Conservation (phyloP, 53 echinoderm and acorn worm genomes). For the Zoroaster sp. region DNA sequence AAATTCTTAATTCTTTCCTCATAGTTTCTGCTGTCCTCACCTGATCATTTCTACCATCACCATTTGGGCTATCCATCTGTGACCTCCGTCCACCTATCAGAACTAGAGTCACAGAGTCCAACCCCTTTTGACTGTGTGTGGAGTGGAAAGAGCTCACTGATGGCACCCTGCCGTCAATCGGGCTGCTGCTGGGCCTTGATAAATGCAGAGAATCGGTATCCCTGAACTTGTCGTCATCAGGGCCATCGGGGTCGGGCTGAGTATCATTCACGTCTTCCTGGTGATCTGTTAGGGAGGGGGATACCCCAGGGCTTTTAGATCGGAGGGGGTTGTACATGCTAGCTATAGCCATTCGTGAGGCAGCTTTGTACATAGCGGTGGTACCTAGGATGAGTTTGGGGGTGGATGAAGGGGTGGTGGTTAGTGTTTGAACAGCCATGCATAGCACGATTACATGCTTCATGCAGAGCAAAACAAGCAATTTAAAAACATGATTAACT, state of each 20-base stretch:
- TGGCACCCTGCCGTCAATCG: background rate
- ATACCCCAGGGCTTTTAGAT: constrained; percentile 20
- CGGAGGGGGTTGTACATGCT: constrained; percentile 77
- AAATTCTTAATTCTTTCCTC: background rate
- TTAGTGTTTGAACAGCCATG: background rate
- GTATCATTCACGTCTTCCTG: background rate
- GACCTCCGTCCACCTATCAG: background rate
- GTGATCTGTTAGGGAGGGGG: constrained; percentile 17
- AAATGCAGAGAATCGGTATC: background rate
- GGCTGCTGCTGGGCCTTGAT: background rate
- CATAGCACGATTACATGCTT: background rate
- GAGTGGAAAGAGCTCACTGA: background rate
- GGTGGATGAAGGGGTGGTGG: background rate
- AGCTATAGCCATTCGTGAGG: constrained; percentile 62
- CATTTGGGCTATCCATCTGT: background rate
- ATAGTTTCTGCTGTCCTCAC: background rate
- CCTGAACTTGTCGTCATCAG: background rate
- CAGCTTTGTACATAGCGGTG: constrained; percentile 74
- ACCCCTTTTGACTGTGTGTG: background rate
- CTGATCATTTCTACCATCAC: background rate
- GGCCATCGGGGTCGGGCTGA: background rate
- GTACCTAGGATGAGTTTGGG: background rate
- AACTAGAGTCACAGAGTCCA: background rate
- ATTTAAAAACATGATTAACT: background rate
- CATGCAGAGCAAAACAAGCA: background rate